phyloP scores from a whole-genome alignment of 1,140 invertebrate genomes.

The Antheraea pernyi region DNA sequence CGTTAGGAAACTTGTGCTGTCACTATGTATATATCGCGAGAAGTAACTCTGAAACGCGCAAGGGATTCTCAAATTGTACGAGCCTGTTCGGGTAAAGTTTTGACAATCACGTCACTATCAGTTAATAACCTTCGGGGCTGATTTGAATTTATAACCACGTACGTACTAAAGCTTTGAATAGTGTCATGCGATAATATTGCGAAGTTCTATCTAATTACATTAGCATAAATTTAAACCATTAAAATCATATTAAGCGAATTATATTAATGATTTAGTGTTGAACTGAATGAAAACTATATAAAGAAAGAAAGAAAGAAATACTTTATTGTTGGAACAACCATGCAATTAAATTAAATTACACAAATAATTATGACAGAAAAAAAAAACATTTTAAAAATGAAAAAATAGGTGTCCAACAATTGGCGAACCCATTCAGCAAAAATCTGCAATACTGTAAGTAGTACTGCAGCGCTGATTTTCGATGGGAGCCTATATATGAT shows the following conservation, averaged over 20 bases:
- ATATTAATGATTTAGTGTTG: neutral
- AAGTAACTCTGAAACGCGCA: constrained; percentile 56
- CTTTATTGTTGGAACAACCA: too few species aligned
- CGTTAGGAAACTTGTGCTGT: constrained; percentile 27
- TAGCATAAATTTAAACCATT: neutral
- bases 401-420: too few species aligned
- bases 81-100: constrained; percentile 56
- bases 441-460: too few species aligned
- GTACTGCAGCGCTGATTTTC: too few species aligned
- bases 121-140: constrained; percentile 51
- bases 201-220: constrained; percentile 3
- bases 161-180: constrained; percentile 1
- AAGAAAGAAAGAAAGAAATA: too few species aligned
- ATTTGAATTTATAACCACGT: constrained; percentile 52
- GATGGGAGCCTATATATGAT: too few species aligned
- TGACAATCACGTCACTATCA: constrained; percentile 68
- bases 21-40: constrained; percentile 27
- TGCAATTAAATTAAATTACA: too few species aligned
- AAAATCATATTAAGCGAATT: constrained; percentile 1
- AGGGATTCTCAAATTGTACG: constrained; percentile 55
- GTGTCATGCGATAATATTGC: neutral
- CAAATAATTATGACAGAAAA: too few species aligned
- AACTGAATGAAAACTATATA: too few species aligned
- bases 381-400: too few species aligned
- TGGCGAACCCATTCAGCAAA: too few species aligned